These are phyloP conservation scores for Leptoteleia sp. DNA, from an alignment of 1,140 invertebrate genomes.

Conservation along the genomic window DNA sequence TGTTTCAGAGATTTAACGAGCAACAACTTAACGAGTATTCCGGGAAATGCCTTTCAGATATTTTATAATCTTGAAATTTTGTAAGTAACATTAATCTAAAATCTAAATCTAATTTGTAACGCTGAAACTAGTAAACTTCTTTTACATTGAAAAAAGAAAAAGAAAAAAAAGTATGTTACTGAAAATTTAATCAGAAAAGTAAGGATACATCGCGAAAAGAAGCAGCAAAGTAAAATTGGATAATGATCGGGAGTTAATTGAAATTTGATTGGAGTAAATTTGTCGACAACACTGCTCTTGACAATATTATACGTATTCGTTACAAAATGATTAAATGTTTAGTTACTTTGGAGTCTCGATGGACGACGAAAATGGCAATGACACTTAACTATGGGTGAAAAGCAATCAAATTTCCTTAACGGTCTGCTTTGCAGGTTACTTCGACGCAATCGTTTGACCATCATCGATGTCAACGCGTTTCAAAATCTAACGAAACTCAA, in stretches of 20 bases:
- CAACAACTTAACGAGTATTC: constrained; percentile 85
- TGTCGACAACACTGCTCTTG: constrained; percentile 28
- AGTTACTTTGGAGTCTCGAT: constrained; percentile 36
- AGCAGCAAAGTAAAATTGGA: neutral
- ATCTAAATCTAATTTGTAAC: too few relatives aligned
- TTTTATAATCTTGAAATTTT: constrained; percentile 84
- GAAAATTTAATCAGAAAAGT: too few relatives aligned
- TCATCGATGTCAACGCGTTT: constrained; percentile 85
- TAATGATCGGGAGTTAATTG: constrained; percentile 9
- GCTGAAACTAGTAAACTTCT: too few relatives aligned
- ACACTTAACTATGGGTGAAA: constrained; percentile 62
- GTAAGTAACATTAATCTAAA: constrained; percentile 81
- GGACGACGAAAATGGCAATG: constrained; percentile 64
- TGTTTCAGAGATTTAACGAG: constrained; percentile 86
- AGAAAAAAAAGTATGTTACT: too few relatives aligned
- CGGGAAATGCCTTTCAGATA: constrained; percentile 83
- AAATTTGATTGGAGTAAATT: constrained; percentile 49
- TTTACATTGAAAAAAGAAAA: too few relatives aligned
- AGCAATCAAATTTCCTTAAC: constrained; percentile 52
- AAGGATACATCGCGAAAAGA: too few relatives aligned
- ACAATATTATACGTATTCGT: constrained; percentile 41
- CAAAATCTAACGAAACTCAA: constrained; percentile 84
- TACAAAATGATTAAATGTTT: constrained; percentile 55
- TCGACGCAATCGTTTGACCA: constrained; percentile 85
- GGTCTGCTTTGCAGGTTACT: constrained; percentile 82